Conservation (phyloP, 2,888 invertebrate genomes). For the Dryococelus australis region DNA sequence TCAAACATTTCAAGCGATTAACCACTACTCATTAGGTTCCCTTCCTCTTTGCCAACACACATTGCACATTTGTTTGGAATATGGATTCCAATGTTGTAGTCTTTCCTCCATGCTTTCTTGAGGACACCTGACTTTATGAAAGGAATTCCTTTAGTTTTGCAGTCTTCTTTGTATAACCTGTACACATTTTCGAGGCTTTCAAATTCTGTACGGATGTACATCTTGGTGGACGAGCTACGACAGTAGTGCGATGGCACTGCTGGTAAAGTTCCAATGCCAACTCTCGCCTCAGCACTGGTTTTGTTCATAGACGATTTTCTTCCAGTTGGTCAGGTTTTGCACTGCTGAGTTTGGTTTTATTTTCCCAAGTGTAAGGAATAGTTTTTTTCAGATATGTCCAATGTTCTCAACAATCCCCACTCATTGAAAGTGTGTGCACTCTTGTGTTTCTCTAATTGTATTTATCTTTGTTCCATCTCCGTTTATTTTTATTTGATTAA, state of each 20-base stretch:
- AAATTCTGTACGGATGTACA: background rate
- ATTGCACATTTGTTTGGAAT: background rate
- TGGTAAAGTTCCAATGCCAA: background rate
- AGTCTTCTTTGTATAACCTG: background rate
- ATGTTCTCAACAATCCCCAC: background rate
- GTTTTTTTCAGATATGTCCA: constrained; percentile 12
- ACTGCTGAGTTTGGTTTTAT: background rate
- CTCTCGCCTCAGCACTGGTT: background rate
- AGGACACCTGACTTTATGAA: background rate
- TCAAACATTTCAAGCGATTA: background rate
- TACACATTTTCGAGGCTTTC: background rate
- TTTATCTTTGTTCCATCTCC: background rate
- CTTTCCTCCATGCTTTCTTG: background rate
- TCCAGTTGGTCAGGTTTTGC: background rate
- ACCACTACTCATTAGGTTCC: background rate
- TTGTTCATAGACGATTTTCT: background rate
- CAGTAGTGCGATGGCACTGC: constrained; percentile 19
- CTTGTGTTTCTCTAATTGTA: background rate
- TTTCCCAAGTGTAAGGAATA: background rate
- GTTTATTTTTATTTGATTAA: background rate
- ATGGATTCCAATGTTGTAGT: constrained; percentile 3
- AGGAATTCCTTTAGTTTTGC: background rate
- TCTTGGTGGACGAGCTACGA: background rate
- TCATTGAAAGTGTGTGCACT: background rate
- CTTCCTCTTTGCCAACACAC: background rate